Evolutionary conservation across 2,113 vertebrate species (phyloP), one percentile per base, ranked within the genome.

Genomic region (Festucalex cinctus): DNA sequence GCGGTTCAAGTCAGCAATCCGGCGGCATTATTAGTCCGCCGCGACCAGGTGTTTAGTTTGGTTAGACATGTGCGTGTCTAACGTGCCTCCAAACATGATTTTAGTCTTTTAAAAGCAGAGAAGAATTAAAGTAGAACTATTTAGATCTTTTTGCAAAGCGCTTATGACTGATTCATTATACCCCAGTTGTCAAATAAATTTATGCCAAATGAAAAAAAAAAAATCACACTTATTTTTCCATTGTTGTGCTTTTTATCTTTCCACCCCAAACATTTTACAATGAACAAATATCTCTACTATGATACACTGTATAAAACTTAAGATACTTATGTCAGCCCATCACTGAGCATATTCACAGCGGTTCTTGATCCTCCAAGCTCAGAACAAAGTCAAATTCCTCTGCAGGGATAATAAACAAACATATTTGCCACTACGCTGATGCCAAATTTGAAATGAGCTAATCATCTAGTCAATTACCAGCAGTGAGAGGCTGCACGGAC

Each of bases 361-460:
- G 88, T 39, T 93, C 89, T 78, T 92, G 69, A 48, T 95, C 92
- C 85, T 99, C 96, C 86, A 98, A 88, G 81, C 91, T 93, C 86
- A 95, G 78, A 76, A 98, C 81, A 82, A 96, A 99, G 58, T 96
- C 92, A 91, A 96, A 99, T 81, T 97, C 93, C 78, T 95, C 96
- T 99, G 91, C 78, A 1, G 73, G 77, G 16, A 87, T 54, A 71
- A 56, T 73, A 58, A 48, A 68, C 0, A 39, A 4, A 17, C 32
- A 1, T 48, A 36, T 37, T 74, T 19, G 62, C 0, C 53, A 36
- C 8, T 1, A 60, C 12, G 35, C 8, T 49, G 44, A 35, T 65
- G 17, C 28, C 12, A 65, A n/a, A 36, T 36, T 49, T 16, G 0
- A 35, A 24, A 39, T 17, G 0, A 57, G 32, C 54, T 32, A 7